These are phyloP conservation scores for Augochlorella aurata DNA, from an alignment of 2,888 invertebrate species.

Conservation along the genomic window DNA sequence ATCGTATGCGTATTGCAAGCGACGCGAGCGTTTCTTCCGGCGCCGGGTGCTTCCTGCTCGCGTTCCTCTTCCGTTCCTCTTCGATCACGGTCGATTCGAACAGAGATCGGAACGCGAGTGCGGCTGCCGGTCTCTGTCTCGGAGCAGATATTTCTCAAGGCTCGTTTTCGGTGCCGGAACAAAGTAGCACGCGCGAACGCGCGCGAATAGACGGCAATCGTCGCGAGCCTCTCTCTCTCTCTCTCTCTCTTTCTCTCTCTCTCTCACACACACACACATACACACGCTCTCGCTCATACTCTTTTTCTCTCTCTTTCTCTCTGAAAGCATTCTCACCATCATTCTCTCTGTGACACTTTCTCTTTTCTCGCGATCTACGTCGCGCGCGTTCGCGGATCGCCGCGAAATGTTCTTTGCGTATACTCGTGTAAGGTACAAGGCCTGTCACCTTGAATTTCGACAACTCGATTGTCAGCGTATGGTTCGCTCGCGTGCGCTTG, in stretches of 20 bases:
- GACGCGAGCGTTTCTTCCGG: slow-evolving; percentile 44
- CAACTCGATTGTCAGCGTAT: slow-evolving; percentile 25
- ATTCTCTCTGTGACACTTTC: background rate
- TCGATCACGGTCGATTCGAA: background rate
- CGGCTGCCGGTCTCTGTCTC: background rate
- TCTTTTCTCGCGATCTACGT: background rate
- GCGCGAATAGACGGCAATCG: background rate
- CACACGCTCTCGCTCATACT: background rate
- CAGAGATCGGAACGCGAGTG: background rate
- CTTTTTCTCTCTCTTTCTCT: background rate
- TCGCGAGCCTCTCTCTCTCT: background rate
- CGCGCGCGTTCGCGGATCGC: background rate
- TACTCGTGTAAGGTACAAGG: slow-evolving; percentile 15
- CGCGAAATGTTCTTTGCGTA: background rate
- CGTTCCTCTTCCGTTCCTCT: background rate
- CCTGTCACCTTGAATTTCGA: slow-evolving; percentile 33
- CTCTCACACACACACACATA: background rate
- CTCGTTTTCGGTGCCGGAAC: background rate
- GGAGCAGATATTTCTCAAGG: background rate
- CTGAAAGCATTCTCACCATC: background rate
- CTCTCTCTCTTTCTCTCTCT: background rate
- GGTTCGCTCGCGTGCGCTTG: slow-evolving; percentile 51
- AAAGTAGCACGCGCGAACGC: background rate
- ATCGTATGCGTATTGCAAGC: slow-evolving; percentile 34
- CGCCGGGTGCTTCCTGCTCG: slow-evolving; percentile 10